A percentile compares a stretch with the other conserved stretches of the same genome.
Evolutionary conservation across 2,113 vertebrate species (phyloP).

Genomic region (Callithrix jacchus): DNA sequence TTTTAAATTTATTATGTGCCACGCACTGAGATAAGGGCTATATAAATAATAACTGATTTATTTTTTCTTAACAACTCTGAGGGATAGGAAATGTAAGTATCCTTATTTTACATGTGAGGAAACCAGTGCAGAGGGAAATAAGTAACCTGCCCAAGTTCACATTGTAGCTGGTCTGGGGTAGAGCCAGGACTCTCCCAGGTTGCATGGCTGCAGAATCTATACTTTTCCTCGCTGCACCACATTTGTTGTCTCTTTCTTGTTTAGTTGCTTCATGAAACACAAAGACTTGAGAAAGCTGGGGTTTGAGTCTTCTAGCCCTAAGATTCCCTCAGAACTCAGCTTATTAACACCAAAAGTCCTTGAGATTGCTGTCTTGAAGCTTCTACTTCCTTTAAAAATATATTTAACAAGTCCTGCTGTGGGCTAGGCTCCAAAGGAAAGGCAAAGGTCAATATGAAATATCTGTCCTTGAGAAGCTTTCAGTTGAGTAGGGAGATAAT

Average conservation of each 20-base stretch:
- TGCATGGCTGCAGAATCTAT: accelerated
- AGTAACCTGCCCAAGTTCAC: background rate
- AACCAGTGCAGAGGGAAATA: background rate
- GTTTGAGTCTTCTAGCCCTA: background rate
- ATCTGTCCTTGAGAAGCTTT: background rate
- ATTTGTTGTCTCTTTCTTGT: background rate
- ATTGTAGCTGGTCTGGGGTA: background rate
- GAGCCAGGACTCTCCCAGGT: background rate
- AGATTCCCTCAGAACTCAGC: background rate
- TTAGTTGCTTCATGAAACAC: background rate
- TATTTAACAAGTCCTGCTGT: background rate
- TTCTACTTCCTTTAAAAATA: background rate
- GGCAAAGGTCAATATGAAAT: background rate
- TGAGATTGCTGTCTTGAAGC: background rate
- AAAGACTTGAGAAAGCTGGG: background rate
- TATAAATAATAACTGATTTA: background rate
- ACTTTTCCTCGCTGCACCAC: too few species aligned
- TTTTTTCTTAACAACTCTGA: background rate
- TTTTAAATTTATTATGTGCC: background rate
- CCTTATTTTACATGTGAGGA: background rate
- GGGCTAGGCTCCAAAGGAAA: background rate
- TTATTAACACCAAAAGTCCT: background rate
- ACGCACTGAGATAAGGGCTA: background rate
- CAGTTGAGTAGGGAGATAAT: background rate
- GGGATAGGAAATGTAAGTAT: background rate